Evolutionary conservation across 2,113 vertebrate genomes (phyloP), one percentile per base, ranked within the genome.

Genomic region (Megaceryle torquata): DNA sequence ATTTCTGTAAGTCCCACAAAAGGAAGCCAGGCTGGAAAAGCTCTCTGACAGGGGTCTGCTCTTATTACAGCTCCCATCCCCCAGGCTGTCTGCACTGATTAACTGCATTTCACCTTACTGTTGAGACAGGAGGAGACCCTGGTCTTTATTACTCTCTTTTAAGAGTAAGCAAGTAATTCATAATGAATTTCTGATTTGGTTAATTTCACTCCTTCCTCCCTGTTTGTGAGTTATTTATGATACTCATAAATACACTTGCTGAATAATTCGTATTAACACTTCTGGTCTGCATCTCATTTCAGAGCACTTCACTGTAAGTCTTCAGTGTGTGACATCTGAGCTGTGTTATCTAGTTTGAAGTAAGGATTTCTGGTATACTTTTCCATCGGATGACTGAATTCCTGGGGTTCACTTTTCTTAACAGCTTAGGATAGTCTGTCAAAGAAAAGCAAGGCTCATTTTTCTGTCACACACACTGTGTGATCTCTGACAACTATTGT

Each of bases 201-300:
- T 95, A 93, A 93, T 96, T 89, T 93, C 63, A 77, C 59, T 96
- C 82, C 44, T 63, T 83, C 43, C 82, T 89, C 50, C n/a, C 54
- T 86, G 15, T 74, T 80, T 89, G 81, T 46, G 75, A 74, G 61
- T 85, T 91, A 95, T 95, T 97, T 93, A 96, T 77, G 94, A 89
- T 54, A 74, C 89, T 82, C 85, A 72, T 96, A 89, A 95, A 92
- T 50, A 54, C 6, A 72, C 28, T 80, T 82, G 48, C 69, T 65
- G 67, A 92, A 82, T 54, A 80, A 72, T 61, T 82, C 57, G 78
- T 92, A 9, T 86, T 60, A 92, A 88, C 51, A 35, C 35, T 64
- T 90, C 87, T 1, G 0, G 35, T 31, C 81, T 72, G 50, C 74
- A 59, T 72, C 78, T 91, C 61, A 86, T 89, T 96, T 93, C 94